Conservation (phyloP, 35 echinoderm and acorn worm genomes). For the Holothuria glaberrima region DNA sequence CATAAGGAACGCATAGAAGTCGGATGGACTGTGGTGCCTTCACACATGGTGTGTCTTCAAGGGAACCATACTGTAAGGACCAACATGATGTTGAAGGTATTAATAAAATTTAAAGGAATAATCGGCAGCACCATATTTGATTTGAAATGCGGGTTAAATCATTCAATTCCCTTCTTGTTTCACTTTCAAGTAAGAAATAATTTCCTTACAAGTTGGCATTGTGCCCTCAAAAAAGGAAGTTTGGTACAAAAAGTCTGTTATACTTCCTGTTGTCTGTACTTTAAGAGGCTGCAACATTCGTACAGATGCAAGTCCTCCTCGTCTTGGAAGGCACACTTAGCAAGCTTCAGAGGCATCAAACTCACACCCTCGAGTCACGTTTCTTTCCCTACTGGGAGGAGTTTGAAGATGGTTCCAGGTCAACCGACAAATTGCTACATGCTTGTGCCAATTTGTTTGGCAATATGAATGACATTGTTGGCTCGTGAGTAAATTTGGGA, state of each 20-base stretch:
- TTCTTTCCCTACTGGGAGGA: neutral
- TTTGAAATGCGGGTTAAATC: too few species aligned
- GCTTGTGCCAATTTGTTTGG: conserved; percentile 7
- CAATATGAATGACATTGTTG: conserved; percentile 40
- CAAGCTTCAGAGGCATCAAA: neutral
- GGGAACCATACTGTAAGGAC: neutral
- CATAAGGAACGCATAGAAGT: neutral
- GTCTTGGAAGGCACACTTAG: neutral
- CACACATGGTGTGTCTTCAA: conserved; percentile 25
- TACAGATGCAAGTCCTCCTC: neutral
- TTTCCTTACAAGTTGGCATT: neutral
- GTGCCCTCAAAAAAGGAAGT: neutral
- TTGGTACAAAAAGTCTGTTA: neutral
- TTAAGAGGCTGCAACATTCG: neutral
- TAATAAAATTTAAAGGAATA: too few species aligned
- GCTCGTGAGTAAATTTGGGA: too few species aligned
- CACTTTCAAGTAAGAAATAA: neutral
- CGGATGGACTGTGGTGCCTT: neutral
- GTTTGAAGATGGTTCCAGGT: neutral
- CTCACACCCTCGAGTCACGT: neutral
- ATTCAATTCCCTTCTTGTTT: too few species aligned
- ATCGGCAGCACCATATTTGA: too few species aligned
- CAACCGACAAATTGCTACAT: neutral
- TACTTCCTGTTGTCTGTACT: neutral
- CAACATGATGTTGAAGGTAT: conserved; percentile 49